Evolutionary conservation across 2,797 vertebrate genomes (phyloP).

Genomic region (Ciconia nigra): DNA sequence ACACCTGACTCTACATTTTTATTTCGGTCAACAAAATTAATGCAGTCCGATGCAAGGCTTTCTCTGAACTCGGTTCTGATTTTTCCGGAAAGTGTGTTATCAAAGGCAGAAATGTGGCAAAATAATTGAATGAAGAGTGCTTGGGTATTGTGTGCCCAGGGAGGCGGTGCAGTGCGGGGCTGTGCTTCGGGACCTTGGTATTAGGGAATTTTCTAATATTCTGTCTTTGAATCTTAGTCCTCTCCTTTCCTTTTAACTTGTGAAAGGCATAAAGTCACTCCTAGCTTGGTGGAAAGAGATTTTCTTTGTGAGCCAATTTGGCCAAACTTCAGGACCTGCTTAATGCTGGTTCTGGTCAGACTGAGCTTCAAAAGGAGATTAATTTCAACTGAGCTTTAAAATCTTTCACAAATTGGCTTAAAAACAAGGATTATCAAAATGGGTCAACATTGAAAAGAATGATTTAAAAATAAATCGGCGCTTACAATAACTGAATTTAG

Average conservation of each 20-base stretch:
- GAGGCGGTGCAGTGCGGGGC: fast-evolving
- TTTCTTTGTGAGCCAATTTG: neutral
- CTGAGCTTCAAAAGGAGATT: neutral
- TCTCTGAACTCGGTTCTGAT: neutral
- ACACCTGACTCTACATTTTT: neutral
- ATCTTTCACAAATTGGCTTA: neutral
- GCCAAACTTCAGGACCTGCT: neutral
- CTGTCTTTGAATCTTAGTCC: neutral
- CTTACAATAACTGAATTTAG: neutral
- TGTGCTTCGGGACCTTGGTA: neutral
- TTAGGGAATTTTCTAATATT: neutral
- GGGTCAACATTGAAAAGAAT: fast-evolving
- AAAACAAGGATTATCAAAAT: neutral
- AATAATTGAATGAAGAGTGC: neutral
- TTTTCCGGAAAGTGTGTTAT: neutral
- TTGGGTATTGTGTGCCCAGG: neutral
- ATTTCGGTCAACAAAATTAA: neutral
- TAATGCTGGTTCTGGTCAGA: neutral
- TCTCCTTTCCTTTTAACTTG: neutral
- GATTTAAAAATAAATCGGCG: neutral
- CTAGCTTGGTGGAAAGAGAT: neutral
- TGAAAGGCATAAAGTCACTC: neutral
- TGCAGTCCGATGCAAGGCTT: neutral
- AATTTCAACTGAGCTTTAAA: neutral
- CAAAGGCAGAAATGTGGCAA: neutral